These are phyloP conservation scores for Mirounga angustirostris DNA, from an alignment of 2,113 vertebrate genomes.

Conservation along the genomic window DNA sequence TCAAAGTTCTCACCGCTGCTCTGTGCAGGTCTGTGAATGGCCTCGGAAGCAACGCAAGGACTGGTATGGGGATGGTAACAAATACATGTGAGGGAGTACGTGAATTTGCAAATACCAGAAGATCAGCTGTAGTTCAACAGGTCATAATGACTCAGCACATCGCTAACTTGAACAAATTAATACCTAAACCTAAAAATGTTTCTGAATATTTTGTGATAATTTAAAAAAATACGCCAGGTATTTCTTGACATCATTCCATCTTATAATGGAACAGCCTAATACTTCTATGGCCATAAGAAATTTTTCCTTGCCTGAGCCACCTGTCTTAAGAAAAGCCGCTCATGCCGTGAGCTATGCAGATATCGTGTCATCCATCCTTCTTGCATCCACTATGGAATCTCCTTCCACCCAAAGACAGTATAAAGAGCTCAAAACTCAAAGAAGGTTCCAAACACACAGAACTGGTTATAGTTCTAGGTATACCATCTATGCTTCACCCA, in stretches of 20 bases:
- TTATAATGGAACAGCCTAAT: not conserved
- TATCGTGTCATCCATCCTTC: not conserved
- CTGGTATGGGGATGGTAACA: not conserved
- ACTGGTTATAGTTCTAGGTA: not conserved
- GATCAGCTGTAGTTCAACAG: rapidly evolving
- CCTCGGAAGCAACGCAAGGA: not conserved
- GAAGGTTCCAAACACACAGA: not conserved
- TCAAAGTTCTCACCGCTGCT: not conserved
- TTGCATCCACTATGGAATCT: not conserved
- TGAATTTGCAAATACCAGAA: not conserved
- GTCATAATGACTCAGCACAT: not conserved
- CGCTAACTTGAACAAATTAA: not conserved
- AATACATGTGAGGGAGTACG: not conserved
- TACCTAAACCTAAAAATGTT: not conserved
- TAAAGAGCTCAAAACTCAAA: not conserved
- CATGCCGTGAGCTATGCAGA: not conserved
- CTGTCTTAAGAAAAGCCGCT: not conserved
- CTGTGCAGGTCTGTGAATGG: not conserved
- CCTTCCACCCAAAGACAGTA: not conserved
- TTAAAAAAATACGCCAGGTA: not conserved
- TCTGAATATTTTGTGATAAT: not conserved
- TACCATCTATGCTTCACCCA: not conserved
- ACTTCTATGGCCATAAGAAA: not conserved
- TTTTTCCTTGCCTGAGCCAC: too few species aligned
- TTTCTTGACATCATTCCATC: not conserved